Base-by-base conservation (phyloP, 2,113 vertebrate species). In the Puntigrus tetrazona region DNA sequence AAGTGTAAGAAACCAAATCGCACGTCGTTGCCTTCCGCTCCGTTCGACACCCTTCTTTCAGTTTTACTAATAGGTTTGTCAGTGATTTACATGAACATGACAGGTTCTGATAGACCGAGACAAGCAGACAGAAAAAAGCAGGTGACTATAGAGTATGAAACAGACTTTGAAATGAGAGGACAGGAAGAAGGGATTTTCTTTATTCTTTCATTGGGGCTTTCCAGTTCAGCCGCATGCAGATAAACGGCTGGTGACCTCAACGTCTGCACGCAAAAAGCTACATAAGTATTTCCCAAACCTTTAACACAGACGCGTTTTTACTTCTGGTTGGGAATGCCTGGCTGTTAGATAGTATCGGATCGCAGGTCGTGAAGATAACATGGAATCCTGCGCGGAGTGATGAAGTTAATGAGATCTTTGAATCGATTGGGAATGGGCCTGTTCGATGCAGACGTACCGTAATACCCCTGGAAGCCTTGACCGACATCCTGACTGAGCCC, bases 161-260 rank as follows among this genome's bases (percentile, higher is more conserved):
- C 20, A 57, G 79, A 4, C 27, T 50, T 29, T 25, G 34, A 83
- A 11, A 83, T 65, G 59, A 77, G 9, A 41, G 50, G 36, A 25
- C 22, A 72, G 41, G 41, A 76, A 50, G 76, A 83, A 83, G 50
- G 57, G 14, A 57, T 82, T 83, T 85, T 76, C 57, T 80, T 83
- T 75, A 41, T 69, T 70, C 74, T 86, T 84, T 72, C 29, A 31
- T 18, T 61, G 76, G 87, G 84, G 63, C 20, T 86, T 88, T 86
- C 87, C 87, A 84, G 45, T 18, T 47, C 29, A 43, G 67, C 47
- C 78, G 55, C 45, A 81, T 52, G 27, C 79, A 25, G 79, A 82
- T 43, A 77, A 77, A 16, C 2, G 50, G 34, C n/a, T 38, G 43
- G 47, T 29, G 87, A 75, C 70, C 67, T 78, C 83, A 27, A 36